Evolutionary conservation across 2,113 vertebrate genomes (phyloP).

Genomic region (Monarcha castaneiventris): DNA sequence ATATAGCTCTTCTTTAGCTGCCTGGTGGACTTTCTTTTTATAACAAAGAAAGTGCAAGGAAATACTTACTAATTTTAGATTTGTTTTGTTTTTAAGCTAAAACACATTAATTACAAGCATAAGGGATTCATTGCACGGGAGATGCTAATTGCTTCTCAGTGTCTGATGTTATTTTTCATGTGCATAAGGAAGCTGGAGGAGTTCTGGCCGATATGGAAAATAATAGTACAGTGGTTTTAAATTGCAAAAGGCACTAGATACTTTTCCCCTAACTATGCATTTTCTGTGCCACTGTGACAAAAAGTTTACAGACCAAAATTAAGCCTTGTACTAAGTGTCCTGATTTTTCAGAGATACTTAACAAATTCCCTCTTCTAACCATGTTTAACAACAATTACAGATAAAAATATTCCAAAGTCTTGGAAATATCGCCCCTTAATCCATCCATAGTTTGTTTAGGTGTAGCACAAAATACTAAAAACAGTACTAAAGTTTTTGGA

Average conservation of each 20-base stretch:
- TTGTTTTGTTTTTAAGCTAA: not conserved
- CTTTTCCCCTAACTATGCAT: not conserved
- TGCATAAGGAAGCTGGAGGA: not conserved
- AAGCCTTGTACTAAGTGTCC: not conserved
- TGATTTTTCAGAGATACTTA: not conserved
- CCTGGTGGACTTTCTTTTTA: not conserved
- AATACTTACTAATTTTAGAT: not conserved
- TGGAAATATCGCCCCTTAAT: not conserved
- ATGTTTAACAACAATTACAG: not conserved
- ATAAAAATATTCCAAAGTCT: not conserved
- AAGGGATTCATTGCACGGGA: not conserved
- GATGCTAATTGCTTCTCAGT: not conserved
- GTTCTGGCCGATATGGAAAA: not conserved
- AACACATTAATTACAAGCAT: not conserved
- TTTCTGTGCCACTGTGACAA: not conserved
- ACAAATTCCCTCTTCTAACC: not conserved
- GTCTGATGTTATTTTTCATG: not conserved
- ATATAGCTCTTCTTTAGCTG: not conserved
- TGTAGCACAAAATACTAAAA: not conserved
- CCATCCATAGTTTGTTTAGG: not conserved
- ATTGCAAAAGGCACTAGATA: not conserved
- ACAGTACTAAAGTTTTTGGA: not conserved
- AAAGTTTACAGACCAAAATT: not conserved
- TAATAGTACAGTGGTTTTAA: not conserved
- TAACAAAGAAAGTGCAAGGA: not conserved